phyloP scores from a whole-genome alignment of 2,888 invertebrate genomes.

The Idaea dimidiata region DNA sequence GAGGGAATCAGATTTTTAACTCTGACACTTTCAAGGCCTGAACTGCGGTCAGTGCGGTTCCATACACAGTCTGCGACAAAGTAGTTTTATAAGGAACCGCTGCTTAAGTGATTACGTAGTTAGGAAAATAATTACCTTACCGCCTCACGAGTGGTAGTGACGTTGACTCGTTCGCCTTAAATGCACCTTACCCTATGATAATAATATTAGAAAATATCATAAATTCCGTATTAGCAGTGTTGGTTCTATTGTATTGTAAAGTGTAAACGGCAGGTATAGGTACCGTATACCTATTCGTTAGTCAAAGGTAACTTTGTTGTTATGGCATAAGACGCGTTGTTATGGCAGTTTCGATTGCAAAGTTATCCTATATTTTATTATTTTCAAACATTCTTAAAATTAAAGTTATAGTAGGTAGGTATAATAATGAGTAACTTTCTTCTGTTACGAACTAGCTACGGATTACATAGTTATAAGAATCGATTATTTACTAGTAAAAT shows the following conservation, averaged over 20 bases:
- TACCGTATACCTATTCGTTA: conserved; percentile 15
- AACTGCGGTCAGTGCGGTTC: too few relatives aligned
- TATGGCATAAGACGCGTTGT: conserved; percentile 33
- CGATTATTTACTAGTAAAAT: conserved; percentile 70
- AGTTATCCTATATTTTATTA: conserved; percentile 47
- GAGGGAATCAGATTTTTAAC: too few relatives aligned
- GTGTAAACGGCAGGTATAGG: conserved; percentile 1
- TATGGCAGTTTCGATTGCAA: conserved; percentile 29
- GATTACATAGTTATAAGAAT: conserved; percentile 71
- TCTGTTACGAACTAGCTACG: conserved; percentile 63
- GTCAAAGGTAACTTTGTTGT: conserved; percentile 46
- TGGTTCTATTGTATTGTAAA: conserved; percentile 20
- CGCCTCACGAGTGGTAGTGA: too few relatives aligned
- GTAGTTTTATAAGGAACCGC: too few relatives aligned
- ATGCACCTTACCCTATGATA: conserved; percentile 72
- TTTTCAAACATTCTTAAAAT: conserved; percentile 48
- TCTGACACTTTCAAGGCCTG: too few relatives aligned
- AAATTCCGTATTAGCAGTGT: conserved; percentile 46
- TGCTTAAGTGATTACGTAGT: too few relatives aligned
- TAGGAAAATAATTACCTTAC: too few relatives aligned
- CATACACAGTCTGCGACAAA: too few relatives aligned
- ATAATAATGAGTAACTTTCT: conserved; percentile 46
- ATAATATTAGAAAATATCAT: conserved; percentile 60
- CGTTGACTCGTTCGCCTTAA: conserved; percentile 20
- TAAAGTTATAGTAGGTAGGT: conserved; percentile 21